Evolutionary conservation across 1,140 invertebrate species (phyloP).

Genomic region (Thaumetopoea pityocampa): DNA sequence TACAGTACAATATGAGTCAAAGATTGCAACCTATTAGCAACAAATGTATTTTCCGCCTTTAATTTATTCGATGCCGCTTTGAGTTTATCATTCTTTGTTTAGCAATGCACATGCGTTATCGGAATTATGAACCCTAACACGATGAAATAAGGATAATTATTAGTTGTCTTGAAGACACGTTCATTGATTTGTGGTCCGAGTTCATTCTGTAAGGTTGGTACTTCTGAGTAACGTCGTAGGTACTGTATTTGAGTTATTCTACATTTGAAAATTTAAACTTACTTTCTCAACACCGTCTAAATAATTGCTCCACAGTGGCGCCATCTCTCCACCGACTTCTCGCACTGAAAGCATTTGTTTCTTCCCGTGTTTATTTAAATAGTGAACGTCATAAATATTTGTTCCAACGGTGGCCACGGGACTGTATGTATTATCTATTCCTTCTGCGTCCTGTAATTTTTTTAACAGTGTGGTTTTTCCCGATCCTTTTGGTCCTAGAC

Average conservation of each 20-base stretch:
- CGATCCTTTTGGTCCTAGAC: conserved; percentile 84
- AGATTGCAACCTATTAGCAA: too few species aligned
- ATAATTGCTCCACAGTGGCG: conserved; percentile 86
- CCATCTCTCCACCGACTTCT: conserved; percentile 88
- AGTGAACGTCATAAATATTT: conserved; percentile 81
- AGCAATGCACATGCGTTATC: too few species aligned
- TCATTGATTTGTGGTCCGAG: too few species aligned
- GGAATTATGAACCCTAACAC: too few species aligned
- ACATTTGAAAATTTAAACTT: conserved; percentile 3
- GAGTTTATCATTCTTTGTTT: too few species aligned
- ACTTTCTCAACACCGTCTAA: conserved; percentile 82
- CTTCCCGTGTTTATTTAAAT: conserved; percentile 71
- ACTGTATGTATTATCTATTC: conserved; percentile 82
- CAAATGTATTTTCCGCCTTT: too few species aligned
- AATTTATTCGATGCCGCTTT: too few species aligned
- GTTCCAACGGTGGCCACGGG: conserved; percentile 87
- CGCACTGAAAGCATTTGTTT: conserved; percentile 64
- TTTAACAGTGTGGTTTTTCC: conserved; percentile 89
- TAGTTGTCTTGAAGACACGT: too few species aligned
- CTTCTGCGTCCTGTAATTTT: conserved; percentile 80
- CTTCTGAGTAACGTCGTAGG: too few species aligned
- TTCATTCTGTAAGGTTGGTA: too few species aligned
- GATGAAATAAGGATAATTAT: too few species aligned
- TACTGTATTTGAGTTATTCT: neutral
- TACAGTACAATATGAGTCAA: too few species aligned